Percentiles rank a stretch among this genome's conserved stretches.
These are phyloP conservation scores for Antechinus stuartii DNA, from an alignment of 2,113 vertebrate species.

Conservation along the genomic window DNA sequence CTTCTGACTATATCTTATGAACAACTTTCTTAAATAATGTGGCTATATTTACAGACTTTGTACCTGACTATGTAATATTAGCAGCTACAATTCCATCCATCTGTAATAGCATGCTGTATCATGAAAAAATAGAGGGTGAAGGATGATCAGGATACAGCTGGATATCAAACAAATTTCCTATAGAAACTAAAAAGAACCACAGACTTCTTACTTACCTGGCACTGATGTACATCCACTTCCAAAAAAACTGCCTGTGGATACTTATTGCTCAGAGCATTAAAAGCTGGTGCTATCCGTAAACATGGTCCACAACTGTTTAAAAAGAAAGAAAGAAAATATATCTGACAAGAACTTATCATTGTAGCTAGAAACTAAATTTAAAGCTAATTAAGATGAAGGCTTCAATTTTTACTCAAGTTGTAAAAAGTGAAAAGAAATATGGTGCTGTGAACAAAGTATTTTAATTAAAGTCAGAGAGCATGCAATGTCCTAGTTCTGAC, in stretches of 20 bases:
- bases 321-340: neutral
- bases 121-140: constrained; percentile 35
- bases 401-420: neutral
- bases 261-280: constrained; percentile 94
- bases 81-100: neutral
- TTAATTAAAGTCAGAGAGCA: neutral
- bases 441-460: neutral
- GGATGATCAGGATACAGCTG: neutral
- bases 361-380: no score
- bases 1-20: neutral
- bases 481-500: neutral
- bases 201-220: constrained; percentile 88
- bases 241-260: constrained; percentile 95
- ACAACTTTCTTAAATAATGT: constrained; percentile 38
- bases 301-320: constrained; percentile 92
- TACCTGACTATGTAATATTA: neutral
- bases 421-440: neutral
- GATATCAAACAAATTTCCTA: constrained; percentile 41
- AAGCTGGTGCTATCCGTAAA: constrained; percentile 94
- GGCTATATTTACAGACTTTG: constrained; percentile 33
- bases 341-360: neutral
- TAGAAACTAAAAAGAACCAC: neutral
- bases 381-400: neutral
- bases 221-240: constrained; percentile 96
- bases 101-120: constrained; percentile 10